Base-by-base conservation (phyloP, 2,888 invertebrate species). In the Myathropa florea region DNA sequence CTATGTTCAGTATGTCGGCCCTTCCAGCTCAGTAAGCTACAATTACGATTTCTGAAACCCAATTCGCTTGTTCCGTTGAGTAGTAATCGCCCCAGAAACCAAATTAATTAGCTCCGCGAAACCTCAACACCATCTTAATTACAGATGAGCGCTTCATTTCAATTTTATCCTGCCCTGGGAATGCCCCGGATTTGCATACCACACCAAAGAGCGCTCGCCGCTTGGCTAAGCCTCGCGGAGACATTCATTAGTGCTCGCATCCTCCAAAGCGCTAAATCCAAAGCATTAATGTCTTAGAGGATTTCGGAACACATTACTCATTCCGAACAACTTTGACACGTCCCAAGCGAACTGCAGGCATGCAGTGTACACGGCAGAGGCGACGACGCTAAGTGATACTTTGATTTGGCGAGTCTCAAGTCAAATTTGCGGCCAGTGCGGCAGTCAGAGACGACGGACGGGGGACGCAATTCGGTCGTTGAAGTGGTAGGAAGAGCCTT, bases 121-220 rank as follows among this genome's bases (percentile, higher is more conserved):
- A 28, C 65, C 65, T 86, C 83, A 79, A 71, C 86, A 86, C 83
- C 75, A 79, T 79, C 73, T 75, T 86, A 86, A 86, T 86, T 79
- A 67, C 67, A 79, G 39, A 60, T 26, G 23, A 33, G 12, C 33
- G 14, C 30, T 71, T 46, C 65, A 63, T 75, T 79, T 83, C 64
- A 64, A 78, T 63, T 71, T 73, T 46, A 70, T 59, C 53, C 57
- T 6, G 26, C 60, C 28, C 55, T 33, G 26, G 81, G 64, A 78
- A 60, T 77, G 70, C n/a, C 64, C 39, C 30, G 63, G 33, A 83
- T 86, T 86, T 86, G 78, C 86, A 86, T 86, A 82, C 64, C 60
- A 53, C 64, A 68, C 63, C 67, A 36, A 73, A 77, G 59, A 77
- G 46, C 67, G 26, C 57, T 23, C 53, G 30, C 36, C 64, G 46